phyloP scores from a whole-genome alignment of 2,797 vertebrate species.

The Crocidura indochinensis region DNA sequence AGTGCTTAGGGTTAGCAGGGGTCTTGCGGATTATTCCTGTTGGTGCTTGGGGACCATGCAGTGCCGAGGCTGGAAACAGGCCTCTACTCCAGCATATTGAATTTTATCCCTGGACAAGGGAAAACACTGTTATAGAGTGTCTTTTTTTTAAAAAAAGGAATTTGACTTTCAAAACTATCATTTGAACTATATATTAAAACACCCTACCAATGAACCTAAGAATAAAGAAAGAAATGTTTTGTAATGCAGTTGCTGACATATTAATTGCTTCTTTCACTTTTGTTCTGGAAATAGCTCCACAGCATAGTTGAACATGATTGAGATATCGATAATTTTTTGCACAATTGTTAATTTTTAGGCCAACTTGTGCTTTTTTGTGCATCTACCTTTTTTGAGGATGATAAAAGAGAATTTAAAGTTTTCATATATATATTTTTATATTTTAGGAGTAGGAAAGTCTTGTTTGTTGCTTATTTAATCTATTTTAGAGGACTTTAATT shows the following conservation, averaged over 20 bases:
- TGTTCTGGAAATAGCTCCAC: conserved; percentile 81
- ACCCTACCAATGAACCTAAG: conserved; percentile 48
- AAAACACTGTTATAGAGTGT: conserved; percentile 54
- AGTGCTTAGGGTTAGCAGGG: no score
- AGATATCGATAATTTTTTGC: conserved; percentile 77
- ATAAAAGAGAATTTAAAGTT: background rate
- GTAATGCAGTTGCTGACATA: conserved; percentile 79
- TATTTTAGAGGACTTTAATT: conserved; percentile 18
- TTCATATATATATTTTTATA: conserved; percentile 30
- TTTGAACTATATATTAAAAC: conserved; percentile 74
- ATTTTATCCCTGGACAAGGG: background rate
- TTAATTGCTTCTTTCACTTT: conserved; percentile 83
- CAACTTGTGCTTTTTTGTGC: conserved; percentile 32
- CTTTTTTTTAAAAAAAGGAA: conserved; percentile 62
- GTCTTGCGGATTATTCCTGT: no score
- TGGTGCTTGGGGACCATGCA: no score
- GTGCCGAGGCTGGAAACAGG: no score
- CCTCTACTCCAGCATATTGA: no score
- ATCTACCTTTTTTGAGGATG: conserved; percentile 36
- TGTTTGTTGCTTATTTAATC: conserved; percentile 39
- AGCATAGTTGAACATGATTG: conserved; percentile 66
- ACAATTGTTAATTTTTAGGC: conserved; percentile 61
- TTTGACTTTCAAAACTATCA: conserved; percentile 70
- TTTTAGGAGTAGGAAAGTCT: conserved; percentile 28
- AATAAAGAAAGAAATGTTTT: conserved; percentile 80